Percentiles rank a stretch among this genome's conserved stretches.
phyloP scores from a whole-genome alignment of 2,113 vertebrate species.

The Eolophus roseicapilla region DNA sequence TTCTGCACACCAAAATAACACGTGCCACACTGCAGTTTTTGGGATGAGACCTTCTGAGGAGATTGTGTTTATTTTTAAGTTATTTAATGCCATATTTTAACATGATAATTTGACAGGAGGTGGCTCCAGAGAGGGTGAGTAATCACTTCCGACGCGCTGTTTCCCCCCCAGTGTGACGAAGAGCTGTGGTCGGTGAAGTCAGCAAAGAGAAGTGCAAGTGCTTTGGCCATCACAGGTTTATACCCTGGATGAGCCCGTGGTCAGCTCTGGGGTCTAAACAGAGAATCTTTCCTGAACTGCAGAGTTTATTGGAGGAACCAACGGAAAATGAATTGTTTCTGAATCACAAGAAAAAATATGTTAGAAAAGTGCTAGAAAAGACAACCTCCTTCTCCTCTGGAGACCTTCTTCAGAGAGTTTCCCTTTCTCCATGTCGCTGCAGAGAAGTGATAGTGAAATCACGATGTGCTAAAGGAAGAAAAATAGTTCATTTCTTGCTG shows the following conservation, averaged over 20 bases:
- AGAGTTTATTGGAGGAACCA: neutral
- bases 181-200: neutral
- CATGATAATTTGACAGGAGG: neutral
- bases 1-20: neutral
- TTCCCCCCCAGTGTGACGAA: neutral
- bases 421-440: neutral
- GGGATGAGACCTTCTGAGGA: neutral
- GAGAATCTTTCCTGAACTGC: neutral
- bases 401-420: neutral
- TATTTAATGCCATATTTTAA: neutral
- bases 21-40: rapidly evolving
- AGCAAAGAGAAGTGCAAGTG: neutral
- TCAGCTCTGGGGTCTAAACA: neutral
- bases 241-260: rapidly evolving
- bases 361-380: neutral
- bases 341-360: neutral
- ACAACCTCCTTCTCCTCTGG: neutral
- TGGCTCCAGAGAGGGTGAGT: neutral
- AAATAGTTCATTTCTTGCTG: neutral
- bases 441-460: neutral
- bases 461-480: neutral
- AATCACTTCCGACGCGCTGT: rapidly evolving
- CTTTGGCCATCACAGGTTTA: neutral
- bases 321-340: neutral
- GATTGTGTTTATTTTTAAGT: neutral